Base-by-base conservation (phyloP, 2,113 vertebrate genomes). In the Aptenodytes forsteri region DNA sequence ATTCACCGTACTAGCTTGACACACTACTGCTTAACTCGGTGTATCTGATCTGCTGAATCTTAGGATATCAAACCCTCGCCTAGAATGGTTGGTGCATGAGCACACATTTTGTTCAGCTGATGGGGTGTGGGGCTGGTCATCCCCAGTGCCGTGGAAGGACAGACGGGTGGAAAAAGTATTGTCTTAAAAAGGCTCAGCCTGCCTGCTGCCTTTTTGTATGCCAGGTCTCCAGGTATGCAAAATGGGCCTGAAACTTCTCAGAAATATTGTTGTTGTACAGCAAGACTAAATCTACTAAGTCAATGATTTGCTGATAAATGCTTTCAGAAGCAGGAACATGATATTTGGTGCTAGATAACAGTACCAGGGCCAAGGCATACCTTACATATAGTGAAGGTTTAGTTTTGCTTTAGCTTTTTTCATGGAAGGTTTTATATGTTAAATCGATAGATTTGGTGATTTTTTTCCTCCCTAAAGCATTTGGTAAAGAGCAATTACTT, bases 401-500 rank as follows among this genome's bases (percentile, higher is more conserved):
- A 16, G 6, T 9, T 58, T 82, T 85, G n/a, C 62, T 83, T 79
- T 46, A 77, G 36, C 22, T 83, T 87, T 87, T 85, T 61, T 6
- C 2, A 6, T 52, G 22, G 36, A 82, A 34, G 49, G 44, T 79
- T 89, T 89, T 77, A 12, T 32, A 52, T 29, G 9, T 58, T 69
- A 69, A 83, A 95, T 90, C 65, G 36, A 34, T 87, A 71, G 44
- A 82, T 96, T 92, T 96, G 91, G 90, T 80, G 77, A 87, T 79
- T 79, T 92, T 94, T 87, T 79, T 91, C 56, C 46, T 86, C 86
- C 87, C 80, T 82, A 73, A 95, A 96, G 91, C 89, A 95, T 93
- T 97, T 90, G 81, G 78, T 94, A 96, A 97, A 95, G 93, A 91
- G 89, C 94, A 94, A 95, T 96, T 97, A 96, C 95, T 97, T 97